phyloP scores from a whole-genome alignment of 2,113 vertebrate species.

The Callospermophilus lateralis region DNA sequence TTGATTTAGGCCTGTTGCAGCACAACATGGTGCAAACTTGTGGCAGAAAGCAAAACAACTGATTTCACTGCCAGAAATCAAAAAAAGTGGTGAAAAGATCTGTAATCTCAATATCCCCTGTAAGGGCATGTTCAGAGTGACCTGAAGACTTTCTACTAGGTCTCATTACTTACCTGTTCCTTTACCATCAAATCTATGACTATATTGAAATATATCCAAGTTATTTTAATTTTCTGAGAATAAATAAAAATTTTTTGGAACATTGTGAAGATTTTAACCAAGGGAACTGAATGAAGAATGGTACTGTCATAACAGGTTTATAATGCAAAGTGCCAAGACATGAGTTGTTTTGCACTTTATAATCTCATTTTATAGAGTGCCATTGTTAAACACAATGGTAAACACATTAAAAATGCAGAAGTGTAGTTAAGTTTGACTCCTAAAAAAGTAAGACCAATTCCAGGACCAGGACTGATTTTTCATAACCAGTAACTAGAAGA shows the following conservation, averaged over 20 bases:
- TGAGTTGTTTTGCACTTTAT: background rate
- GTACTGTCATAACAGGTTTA: background rate
- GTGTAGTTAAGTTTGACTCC: background rate
- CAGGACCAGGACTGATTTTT: background rate
- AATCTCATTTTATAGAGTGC: background rate
- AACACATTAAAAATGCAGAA: background rate
- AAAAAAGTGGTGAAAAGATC: background rate
- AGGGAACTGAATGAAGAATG: background rate
- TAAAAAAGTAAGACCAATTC: background rate
- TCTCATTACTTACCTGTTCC: background rate
- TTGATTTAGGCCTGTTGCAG: background rate
- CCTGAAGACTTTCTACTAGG: too few species aligned
- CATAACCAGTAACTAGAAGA: background rate
- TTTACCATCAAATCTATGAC: background rate
- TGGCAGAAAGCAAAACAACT: background rate
- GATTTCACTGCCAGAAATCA: background rate
- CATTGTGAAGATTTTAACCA: background rate
- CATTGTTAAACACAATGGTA: background rate
- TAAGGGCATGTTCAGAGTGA: background rate
- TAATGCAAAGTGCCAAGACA: background rate
- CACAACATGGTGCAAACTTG: too few species aligned
- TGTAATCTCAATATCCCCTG: background rate
- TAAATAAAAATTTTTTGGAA: background rate
- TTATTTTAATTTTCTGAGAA: background rate
- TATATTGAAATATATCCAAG: background rate